Evolutionary conservation across 2,888 invertebrate genomes (phyloP), one percentile per base, ranked within the genome.

Genomic region (Aricia artaxerxes): DNA sequence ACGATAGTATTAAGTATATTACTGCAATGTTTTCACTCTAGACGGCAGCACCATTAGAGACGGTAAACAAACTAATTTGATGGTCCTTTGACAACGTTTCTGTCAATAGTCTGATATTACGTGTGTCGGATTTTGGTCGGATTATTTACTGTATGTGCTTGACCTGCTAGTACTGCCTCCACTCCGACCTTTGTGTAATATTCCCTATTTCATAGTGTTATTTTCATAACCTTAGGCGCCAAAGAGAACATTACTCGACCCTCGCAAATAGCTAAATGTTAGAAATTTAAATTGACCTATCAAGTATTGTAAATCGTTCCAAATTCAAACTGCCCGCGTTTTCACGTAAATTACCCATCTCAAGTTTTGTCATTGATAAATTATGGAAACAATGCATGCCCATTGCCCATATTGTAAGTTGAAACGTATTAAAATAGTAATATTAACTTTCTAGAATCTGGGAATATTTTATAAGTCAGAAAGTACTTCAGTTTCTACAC

Each of bases 281-380:
- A 1, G 35, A 35, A 69, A 35, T 69, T 69, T 4, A 69, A 38
- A 69, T 69, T 38, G 69, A 69, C 69, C 69, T 4, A 69, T 69
- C 69, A 69, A 69, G 35, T 69, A 38, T 16, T 69, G 69, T 69
- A 38, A 35, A 69, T 69, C 35, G 35, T 69, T 69, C 69, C 16
- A 35, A 69, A 69, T 38, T 38, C 69, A 1, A 69, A 69, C 69
- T 13, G 2, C 11, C 69, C 4, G 69, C 69, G 31, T 64, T 35
- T 69, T 69, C 69, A 69, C 69, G 69, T 64, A 64, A 64, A 69
- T 69, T 69, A 69, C 69, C 13, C 69, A 38, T 35, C 69, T 69
- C 69, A 69, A 69, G 69, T 35, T 69, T 69, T 35, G 69, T 69
- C 69, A 69, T 69, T 69, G 69, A 69, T 35, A 16, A 69, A 69